Evolutionary conservation across 2,113 vertebrate species (phyloP).

Genomic region (Siniperca knerii): DNA sequence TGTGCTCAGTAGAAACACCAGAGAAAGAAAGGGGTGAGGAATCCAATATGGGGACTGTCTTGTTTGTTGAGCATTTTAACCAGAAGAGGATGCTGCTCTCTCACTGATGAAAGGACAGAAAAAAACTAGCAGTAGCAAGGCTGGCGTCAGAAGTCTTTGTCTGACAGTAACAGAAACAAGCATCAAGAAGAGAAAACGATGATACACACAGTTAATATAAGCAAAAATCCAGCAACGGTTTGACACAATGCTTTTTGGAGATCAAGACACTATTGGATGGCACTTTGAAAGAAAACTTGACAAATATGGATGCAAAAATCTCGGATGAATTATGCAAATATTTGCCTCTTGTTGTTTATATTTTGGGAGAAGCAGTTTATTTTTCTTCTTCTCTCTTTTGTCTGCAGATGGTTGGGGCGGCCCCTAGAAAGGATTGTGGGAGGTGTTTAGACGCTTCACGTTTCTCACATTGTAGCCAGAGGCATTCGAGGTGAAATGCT

Average conservation of each 20-base stretch:
- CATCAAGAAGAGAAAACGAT: neutral
- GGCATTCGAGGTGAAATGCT: slow-evolving; percentile 43
- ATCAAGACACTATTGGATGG: neutral
- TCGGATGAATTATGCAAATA: neutral
- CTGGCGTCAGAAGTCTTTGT: slow-evolving; percentile 33
- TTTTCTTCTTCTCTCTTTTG: slow-evolving; percentile 16
- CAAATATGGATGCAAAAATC: neutral
- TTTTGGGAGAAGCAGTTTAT: slow-evolving; percentile 18
- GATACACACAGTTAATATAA: neutral
- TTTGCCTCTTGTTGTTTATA: neutral
- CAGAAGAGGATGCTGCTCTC: slow-evolving; percentile 84
- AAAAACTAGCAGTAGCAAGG: neutral
- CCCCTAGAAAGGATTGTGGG: slow-evolving; percentile 52
- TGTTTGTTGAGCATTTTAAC: slow-evolving; percentile 57
- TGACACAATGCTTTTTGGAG: neutral
- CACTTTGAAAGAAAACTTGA: neutral
- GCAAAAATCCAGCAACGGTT: neutral
- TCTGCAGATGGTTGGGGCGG: slow-evolving; percentile 65
- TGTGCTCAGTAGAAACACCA: neutral
- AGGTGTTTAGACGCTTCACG: slow-evolving; percentile 46
- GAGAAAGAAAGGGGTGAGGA: neutral
- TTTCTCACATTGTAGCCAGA: slow-evolving; percentile 65
- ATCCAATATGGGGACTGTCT: neutral
- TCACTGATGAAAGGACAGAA: slow-evolving; percentile 63
- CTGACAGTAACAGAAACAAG: slow-evolving; percentile 13